A percentile compares a stretch with the other conserved stretches of the same genome.
These are phyloP conservation scores for Isichthys henryi DNA, from an alignment of 2,113 vertebrate genomes.

Conservation along the genomic window DNA sequence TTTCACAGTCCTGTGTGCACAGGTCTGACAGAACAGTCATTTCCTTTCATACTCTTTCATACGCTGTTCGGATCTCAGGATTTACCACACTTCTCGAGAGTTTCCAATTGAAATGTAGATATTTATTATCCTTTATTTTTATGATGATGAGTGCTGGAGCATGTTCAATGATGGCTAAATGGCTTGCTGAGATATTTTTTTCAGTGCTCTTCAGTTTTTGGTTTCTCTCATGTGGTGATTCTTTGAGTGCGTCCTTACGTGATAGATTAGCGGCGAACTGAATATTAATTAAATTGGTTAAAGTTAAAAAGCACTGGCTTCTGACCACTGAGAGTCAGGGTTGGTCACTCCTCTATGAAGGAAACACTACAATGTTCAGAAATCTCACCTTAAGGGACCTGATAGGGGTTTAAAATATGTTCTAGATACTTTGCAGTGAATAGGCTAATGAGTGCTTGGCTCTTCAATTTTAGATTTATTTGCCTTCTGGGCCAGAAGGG, in stretches of 20 bases:
- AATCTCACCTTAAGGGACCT: not conserved
- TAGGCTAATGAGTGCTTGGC: not conserved
- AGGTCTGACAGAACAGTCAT: not conserved
- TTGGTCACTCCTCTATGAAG: not conserved
- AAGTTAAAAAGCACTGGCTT: not conserved
- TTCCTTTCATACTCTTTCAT: not conserved
- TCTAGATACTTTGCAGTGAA: constrained; percentile 1
- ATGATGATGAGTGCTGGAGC: not conserved
- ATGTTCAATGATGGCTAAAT: not conserved
- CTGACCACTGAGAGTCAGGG: not conserved
- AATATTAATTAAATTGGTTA: not conserved
- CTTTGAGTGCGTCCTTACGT: not conserved
- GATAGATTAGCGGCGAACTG: not conserved
- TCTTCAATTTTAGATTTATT: not conserved
- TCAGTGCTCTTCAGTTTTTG: not conserved
- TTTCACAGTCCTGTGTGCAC: not conserved
- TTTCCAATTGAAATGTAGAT: not conserved
- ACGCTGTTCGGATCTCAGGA: not conserved
- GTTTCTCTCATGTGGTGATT: not conserved
- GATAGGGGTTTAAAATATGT: not conserved
- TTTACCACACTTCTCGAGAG: not conserved
- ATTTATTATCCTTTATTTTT: not conserved
- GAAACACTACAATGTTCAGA: not conserved
- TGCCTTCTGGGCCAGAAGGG: not conserved
- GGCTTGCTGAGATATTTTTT: not conserved